A percentile compares a stretch with the other conserved stretches of the same genome.
These are phyloP conservation scores for Rousettus leschenaultii DNA, from an alignment of 2,113 vertebrate genomes.

Conservation along the genomic window DNA sequence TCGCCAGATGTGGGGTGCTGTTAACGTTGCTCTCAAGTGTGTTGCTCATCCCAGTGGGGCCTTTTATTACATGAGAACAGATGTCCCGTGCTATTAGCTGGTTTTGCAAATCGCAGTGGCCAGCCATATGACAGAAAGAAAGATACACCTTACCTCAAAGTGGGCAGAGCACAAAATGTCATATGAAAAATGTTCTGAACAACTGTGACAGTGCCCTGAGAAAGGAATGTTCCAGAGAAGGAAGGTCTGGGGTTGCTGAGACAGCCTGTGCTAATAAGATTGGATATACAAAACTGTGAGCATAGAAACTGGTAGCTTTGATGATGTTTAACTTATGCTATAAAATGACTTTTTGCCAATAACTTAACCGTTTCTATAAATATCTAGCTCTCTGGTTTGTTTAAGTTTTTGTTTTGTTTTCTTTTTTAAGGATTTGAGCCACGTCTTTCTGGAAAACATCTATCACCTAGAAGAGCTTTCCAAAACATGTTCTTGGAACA, in stretches of 20 bases:
- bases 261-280: background rate
- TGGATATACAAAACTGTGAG: background rate
- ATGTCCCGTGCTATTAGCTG: background rate
- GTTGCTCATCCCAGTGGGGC: background rate
- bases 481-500: background rate
- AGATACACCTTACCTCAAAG: background rate
- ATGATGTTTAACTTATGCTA: background rate
- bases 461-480: background rate
- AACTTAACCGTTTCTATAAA: constrained; percentile 17
- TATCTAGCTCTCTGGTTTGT: background rate
- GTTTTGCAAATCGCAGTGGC: constrained; percentile 18
- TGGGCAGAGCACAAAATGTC: background rate
- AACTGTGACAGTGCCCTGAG: background rate
- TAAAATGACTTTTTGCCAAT: background rate
- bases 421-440: background rate
- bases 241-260: background rate
- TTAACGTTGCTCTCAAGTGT: background rate
- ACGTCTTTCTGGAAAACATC: constrained; percentile 10
- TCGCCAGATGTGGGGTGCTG: constrained; percentile 14
- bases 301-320: background rate
- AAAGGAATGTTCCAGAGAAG: background rate
- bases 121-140: background rate
- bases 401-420: background rate
- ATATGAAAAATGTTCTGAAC: background rate
- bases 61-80: constrained; percentile 11